phyloP scores from a whole-genome alignment of 2,888 invertebrate species.

The Spisula subtruncata region DNA sequence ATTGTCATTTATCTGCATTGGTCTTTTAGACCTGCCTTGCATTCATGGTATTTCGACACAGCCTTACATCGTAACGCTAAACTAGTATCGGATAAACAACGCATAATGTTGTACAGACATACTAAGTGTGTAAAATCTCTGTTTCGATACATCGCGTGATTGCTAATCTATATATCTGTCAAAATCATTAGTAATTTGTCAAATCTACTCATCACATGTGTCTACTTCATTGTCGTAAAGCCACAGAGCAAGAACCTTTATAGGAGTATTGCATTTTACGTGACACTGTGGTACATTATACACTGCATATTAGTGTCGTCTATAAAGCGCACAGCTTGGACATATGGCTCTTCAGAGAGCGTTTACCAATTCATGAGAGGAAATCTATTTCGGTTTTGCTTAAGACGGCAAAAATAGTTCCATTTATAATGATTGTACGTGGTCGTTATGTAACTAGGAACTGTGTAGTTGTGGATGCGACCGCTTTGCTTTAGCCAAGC shows the following conservation, averaged over 20 bases:
- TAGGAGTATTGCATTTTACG: not conserved
- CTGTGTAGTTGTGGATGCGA: not conserved
- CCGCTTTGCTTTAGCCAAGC: too few species aligned
- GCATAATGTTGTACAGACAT: not conserved
- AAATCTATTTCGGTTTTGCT: not conserved
- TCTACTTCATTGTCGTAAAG: not conserved
- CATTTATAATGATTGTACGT: not conserved
- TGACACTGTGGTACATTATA: too few species aligned
- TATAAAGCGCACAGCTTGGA: not conserved
- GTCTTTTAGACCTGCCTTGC: too few species aligned
- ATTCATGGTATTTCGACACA: too few species aligned
- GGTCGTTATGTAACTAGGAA: not conserved
- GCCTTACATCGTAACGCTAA: too few species aligned
- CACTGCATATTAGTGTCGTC: not conserved
- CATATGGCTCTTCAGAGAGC: not conserved
- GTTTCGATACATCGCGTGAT: not conserved
- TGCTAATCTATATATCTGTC: not conserved
- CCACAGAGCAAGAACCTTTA: not conserved
- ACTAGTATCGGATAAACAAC: not conserved
- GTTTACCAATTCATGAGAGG: not conserved
- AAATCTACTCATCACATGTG: not conserved
- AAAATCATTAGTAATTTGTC: constrained; percentile 1
- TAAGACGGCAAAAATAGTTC: not conserved
- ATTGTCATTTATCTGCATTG: too few species aligned
- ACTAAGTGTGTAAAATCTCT: not conserved